A percentile compares a stretch with the other conserved stretches of the same genome.
Conservation (phyloP, 2,797 vertebrate species). For the Sparus aurata region DNA sequence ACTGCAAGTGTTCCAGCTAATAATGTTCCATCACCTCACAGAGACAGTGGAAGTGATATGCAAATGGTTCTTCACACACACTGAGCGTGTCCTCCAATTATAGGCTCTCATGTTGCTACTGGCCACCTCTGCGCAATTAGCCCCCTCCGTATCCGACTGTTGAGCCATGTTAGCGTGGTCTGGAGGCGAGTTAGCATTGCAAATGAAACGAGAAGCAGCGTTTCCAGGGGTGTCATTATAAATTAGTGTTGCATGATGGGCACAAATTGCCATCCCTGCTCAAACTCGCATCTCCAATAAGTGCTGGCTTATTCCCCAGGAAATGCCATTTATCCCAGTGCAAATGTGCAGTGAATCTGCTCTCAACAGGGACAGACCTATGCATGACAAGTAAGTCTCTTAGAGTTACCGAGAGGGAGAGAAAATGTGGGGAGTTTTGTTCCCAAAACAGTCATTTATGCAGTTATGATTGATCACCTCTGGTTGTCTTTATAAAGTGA, state of each 20-base stretch:
- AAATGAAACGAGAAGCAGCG: slow-evolving; percentile 73
- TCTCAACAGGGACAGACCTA: slow-evolving; percentile 50
- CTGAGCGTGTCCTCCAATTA: slow-evolving; percentile 79
- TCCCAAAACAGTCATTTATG: slow-evolving; percentile 26
- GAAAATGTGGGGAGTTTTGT: slow-evolving; percentile 23
- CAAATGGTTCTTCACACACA: slow-evolving; percentile 78
- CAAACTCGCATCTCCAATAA: slow-evolving; percentile 70
- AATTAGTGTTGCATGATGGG: slow-evolving; percentile 81
- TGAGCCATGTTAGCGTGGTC: slow-evolving; percentile 66
- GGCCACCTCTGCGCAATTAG: slow-evolving; percentile 81
- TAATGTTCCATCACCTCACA: slow-evolving; percentile 74
- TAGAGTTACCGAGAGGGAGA: slow-evolving; percentile 18
- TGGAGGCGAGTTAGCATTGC: slow-evolving; percentile 75
- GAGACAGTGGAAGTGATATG: slow-evolving; percentile 77
- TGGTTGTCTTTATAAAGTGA: slow-evolving; percentile 53
- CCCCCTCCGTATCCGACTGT: slow-evolving; percentile 65
- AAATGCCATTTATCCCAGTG: slow-evolving; percentile 67
- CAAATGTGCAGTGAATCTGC: slow-evolving; percentile 54
- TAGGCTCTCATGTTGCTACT: slow-evolving; percentile 76
- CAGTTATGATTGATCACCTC: slow-evolving; percentile 53
- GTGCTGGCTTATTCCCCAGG: slow-evolving; percentile 56
- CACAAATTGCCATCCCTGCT: slow-evolving; percentile 76
- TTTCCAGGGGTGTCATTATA: slow-evolving; percentile 77
- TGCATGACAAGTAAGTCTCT: slow-evolving; percentile 63
- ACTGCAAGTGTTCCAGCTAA: slow-evolving; percentile 68